These are phyloP conservation scores for Clitarchus hookeri DNA, from an alignment of 2,888 invertebrate species.

Conservation along the genomic window DNA sequence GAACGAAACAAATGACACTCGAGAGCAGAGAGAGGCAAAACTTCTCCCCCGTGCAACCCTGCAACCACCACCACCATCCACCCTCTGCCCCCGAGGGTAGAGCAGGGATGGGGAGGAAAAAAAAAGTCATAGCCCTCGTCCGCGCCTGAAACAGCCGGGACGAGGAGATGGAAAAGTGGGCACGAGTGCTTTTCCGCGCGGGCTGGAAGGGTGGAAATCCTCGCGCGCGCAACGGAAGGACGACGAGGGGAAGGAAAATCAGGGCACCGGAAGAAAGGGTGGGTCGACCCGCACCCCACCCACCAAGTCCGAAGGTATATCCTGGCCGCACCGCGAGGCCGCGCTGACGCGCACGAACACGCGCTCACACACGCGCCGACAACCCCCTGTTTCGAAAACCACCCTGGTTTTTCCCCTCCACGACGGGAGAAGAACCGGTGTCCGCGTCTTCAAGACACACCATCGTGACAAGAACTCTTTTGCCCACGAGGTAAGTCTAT, in stretches of 20 bases:
- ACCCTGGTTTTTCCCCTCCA: too few relatives aligned
- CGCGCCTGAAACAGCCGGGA: too few relatives aligned
- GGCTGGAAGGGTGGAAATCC: background rate
- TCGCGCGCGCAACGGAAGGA: too few relatives aligned
- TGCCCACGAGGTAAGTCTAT: background rate
- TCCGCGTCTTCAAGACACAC: background rate
- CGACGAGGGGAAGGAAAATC: background rate
- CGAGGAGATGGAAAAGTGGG: too few relatives aligned
- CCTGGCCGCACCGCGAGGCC: too few relatives aligned
- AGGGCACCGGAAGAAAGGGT: background rate
- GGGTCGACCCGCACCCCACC: background rate
- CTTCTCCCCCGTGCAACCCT: constrained; percentile 25
- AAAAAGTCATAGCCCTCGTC: background rate
- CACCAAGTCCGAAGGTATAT: background rate
- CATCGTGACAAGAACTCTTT: background rate
- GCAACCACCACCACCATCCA: constrained; percentile 25
- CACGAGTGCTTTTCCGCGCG: background rate
- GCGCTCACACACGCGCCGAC: too few relatives aligned
- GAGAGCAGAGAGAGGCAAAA: constrained; percentile 32
- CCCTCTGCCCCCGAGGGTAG: background rate
- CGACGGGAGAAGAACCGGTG: too few relatives aligned
- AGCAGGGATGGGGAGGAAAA: background rate
- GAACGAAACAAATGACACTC: constrained; percentile 42
- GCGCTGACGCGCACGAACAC: too few relatives aligned
- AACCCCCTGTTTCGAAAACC: too few relatives aligned